Evolutionary conservation across 2,888 invertebrate genomes (phyloP).

Genomic region (Eupithecia vulgata): DNA sequence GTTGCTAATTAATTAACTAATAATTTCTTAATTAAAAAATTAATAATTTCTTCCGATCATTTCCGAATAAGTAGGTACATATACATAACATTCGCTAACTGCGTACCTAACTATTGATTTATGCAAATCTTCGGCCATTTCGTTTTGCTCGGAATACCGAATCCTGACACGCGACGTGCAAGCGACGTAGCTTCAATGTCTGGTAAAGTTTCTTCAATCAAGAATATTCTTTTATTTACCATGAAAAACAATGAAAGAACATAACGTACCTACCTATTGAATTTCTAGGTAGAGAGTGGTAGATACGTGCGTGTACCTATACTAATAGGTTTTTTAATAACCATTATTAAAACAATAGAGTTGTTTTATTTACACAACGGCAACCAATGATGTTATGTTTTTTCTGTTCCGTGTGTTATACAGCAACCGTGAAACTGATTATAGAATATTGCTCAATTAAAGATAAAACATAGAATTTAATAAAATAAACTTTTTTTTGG

Average conservation of each 20-base stretch:
- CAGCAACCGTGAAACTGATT: too few species aligned
- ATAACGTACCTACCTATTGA: background rate
- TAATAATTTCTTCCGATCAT: conserved; percentile 17
- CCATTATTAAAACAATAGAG: background rate
- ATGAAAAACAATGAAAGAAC: background rate
- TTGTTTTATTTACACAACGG: background rate
- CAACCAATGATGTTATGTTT: too few species aligned
- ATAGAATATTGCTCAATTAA: background rate
- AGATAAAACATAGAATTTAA: too few species aligned
- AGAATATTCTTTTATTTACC: background rate
- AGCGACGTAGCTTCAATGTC: conserved; percentile 55
- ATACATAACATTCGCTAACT: conserved; percentile 38
- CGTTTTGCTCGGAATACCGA: conserved; percentile 60
- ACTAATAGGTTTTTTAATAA: background rate
- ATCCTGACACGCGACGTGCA: conserved; percentile 63
- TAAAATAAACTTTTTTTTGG: too few species aligned
- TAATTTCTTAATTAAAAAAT: background rate
- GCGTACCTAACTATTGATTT: conserved; percentile 63
- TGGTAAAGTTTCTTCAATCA: conserved; percentile 25
- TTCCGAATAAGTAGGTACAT: background rate
- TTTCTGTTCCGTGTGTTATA: too few species aligned
- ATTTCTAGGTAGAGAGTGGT: background rate
- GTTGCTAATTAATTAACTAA: background rate
- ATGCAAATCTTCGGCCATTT: conserved; percentile 57
- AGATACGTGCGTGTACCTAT: background rate